phyloP scores from a whole-genome alignment of 2,113 vertebrate genomes.

The Macaca nemestrina region DNA sequence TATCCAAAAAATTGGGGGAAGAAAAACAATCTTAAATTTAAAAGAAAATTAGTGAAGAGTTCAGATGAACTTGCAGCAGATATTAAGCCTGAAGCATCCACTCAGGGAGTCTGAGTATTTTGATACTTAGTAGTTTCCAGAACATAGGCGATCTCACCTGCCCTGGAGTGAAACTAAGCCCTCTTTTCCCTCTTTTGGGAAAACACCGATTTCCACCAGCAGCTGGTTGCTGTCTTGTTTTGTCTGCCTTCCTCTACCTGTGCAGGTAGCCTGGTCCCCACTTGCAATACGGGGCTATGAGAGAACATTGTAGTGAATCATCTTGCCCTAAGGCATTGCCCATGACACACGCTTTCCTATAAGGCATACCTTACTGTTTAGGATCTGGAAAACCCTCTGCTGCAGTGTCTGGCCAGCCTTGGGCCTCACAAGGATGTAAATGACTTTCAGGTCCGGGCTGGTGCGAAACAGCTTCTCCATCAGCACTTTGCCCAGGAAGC shows the following conservation, averaged over 20 bases:
- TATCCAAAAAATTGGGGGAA: background rate
- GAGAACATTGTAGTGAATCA: background rate
- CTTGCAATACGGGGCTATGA: no score
- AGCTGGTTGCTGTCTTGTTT: background rate
- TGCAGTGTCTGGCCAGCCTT: constrained; percentile 94
- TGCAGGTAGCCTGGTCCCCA: background rate
- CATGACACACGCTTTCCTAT: fast-evolving
- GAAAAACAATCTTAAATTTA: background rate
- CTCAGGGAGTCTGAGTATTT: background rate
- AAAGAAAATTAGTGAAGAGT: background rate
- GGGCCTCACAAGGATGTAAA: constrained; percentile 94
- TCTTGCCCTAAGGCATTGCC: background rate
- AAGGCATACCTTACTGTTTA: constrained; percentile 91
- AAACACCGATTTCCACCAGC: background rate
- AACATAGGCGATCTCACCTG: background rate
- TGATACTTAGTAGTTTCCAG: background rate
- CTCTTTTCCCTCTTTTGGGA: background rate
- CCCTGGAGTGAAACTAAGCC: no score
- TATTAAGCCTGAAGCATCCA: background rate
- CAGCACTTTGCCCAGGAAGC: constrained; percentile 97
- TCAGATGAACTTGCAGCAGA: background rate
- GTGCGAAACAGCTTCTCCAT: constrained; percentile 95
- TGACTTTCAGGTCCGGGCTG: constrained; percentile 90
- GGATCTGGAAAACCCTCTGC: constrained; percentile 92
- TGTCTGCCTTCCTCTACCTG: background rate